These are phyloP conservation scores for Listronotus bonariensis DNA, from an alignment of 1,140 invertebrate genomes.

Conservation along the genomic window DNA sequence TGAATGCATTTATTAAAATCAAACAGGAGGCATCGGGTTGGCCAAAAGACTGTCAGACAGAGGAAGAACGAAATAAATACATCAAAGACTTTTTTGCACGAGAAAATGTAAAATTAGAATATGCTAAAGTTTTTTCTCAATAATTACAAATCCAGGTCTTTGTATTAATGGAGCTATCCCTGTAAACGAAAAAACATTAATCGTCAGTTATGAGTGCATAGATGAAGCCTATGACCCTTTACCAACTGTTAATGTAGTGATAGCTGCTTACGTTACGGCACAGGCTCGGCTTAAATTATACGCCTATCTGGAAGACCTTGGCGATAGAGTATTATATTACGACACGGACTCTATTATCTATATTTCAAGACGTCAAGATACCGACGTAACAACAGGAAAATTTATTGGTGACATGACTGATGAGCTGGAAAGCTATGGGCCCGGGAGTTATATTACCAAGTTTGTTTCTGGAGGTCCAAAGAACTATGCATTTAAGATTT, in stretches of 20 bases:
- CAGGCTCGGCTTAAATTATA: constrained; percentile 55
- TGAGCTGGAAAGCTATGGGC: constrained; percentile 33
- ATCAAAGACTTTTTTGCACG: constrained; percentile 49
- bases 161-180: constrained; percentile 36
- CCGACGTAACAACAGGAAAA: constrained; percentile 39
- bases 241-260: constrained; percentile 1
- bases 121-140: constrained; percentile 42
- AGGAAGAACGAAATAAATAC: constrained; percentile 48
- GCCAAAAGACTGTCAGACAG: constrained; percentile 45
- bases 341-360: constrained; percentile 56
- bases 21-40: constrained; percentile 52
- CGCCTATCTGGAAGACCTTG: constrained; percentile 49
- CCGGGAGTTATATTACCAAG: no score
- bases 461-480: no score
- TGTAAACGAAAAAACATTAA: constrained; percentile 42
- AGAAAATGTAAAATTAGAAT: constrained; percentile 54
- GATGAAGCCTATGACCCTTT: background rate
- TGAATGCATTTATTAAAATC: constrained; percentile 52
- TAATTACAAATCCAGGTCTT: constrained; percentile 44
- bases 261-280: constrained; percentile 54
- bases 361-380: constrained; percentile 23
- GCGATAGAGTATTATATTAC: constrained; percentile 51
- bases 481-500: no score
- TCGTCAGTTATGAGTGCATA: constrained; percentile 42
- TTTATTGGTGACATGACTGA: constrained; percentile 51